Evolutionary conservation across 2,888 invertebrate genomes (phyloP), one percentile per base, ranked within the genome.

Genomic region (Eledona agricola): DNA sequence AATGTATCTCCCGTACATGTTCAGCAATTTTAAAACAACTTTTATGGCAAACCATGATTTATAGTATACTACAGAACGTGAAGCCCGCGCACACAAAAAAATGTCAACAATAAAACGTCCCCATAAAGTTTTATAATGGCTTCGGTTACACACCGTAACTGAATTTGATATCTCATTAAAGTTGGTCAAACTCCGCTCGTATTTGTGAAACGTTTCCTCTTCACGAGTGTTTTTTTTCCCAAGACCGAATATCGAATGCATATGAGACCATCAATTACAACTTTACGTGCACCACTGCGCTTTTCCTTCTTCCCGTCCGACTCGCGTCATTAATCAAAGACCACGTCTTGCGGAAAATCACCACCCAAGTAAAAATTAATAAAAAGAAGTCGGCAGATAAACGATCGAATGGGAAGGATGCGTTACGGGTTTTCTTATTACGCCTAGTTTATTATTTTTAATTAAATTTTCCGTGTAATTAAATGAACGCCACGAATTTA

Each of bases 11-110:
- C 37, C 50, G 51, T 58, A 62, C 59, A 61, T 46, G 59, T 50
- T 55, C 60, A 55, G 59, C 60, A 61, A 61, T 64, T 64, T 61
- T 61, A 60, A 57, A 64, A 59, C 61, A 63, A 62, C 62, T 62
- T 64, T 63, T 62, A 58, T 52, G 49, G 55, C 53, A 51, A 55
- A 63, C 57, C 43, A 58, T 64, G 63, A 64, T 64, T 61, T 64
- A 64, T 51, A 10, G 51, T 42, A 34, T 52, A 60, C 58, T 51
- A 50, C 54, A 55, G 43, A 51, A 32, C 51, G 49, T 19, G 31
- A 38, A 38, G 20, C 20, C 10, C 20, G 47, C 46, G 31, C 20
- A 37, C 25, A 40, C 26, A 59, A 61, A 54, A 58, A 35, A 23
- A 16, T 51, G 50, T 57, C 52, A 59, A 55, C 57, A 55, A 55